Evolutionary conservation across 1,140 invertebrate genomes (phyloP), one percentile per base, ranked within the genome.

Genomic region (Aphaenogaster ashmeadi): DNA sequence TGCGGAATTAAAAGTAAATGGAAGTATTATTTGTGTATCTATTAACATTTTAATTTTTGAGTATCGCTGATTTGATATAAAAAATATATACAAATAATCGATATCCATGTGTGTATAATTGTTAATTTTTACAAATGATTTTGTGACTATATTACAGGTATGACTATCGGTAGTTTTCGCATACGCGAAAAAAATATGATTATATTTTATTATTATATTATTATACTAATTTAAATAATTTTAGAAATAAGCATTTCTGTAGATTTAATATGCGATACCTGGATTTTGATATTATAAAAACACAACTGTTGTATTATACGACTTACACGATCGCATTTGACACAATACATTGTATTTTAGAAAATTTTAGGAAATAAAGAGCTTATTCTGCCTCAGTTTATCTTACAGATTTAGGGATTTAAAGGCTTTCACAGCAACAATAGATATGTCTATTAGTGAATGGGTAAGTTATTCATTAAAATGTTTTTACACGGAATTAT

Each of bases 11-110:
- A 44, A 67, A 15, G 9, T n/a, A 9, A 58, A 64, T 47, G 8
- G 41, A 44, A 41, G 11, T 41, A n/a, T 83, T 33, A 58, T 72
- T 56, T 56, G 47, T 38, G 0, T 54, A 18, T 18, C 8, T 33
- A 69, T 54, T 50, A 54, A 69, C 21, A 54, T 71, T 81, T 81
- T 58, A 44, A 81, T 81, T 47, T 71, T 56, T 69, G 5, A 69
- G 4, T 13, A 1, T 36, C 36, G 3, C 21, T 18, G 15, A 36
- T 58, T 77, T 58, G 2, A 44, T 36, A 50, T 75, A 15, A 77
- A 77, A 62, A 77, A 77, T 77, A 4, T 2, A 1, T 60, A 44
- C 3, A 44, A 44, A 56, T 54, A 54, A 36, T 21, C 4, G 15
- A 60, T 41, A 41, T 77, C 8, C 4, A 21, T 18, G n/a, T 69